Evolutionary conservation across 2,797 vertebrate genomes (phyloP), one percentile per base, ranked within the genome.

Genomic region (Diglossa cyanea): DNA sequence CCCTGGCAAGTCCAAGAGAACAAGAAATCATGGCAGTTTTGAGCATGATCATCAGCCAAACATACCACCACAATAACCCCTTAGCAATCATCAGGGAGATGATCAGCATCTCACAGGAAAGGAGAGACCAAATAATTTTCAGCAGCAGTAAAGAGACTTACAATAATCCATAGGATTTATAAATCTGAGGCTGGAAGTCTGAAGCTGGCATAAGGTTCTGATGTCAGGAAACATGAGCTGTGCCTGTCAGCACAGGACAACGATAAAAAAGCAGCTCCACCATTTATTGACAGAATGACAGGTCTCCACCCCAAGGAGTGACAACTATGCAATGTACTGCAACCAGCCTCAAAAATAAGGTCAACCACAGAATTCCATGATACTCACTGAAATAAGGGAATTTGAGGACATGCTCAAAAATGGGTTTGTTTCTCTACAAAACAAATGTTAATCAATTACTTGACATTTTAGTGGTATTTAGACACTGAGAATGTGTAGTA

Each of bases 141-240:
- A 96, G 88, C 92, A 95, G 94, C 88, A 93, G 50, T 33, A 72
- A 77, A 40, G 86, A 89, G 81, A 91, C 35, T 91, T 53, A 55
- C 33, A 94, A 95, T 66, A 97, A 97, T 97, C 95, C 96, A 96
- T 94, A 96, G 96, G 96, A 97, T 97, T 96, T 68, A 97, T 96
- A 97, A 92, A 91, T 39, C 65, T 68, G 88, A 94, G 72, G 87
- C 94, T 83, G 78, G 80, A 82, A 39, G 54, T 39, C 68, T 68
- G 87, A 76, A 9, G 86, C 74, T 78, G 83, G 86, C 17, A 2
- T 28, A 53, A 95, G 67, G 77, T 91, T 92, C 48, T 67, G 45
- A 47, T 61, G 77, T n/a, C 47, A 25, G 35, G 85, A 63, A 74
- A 74, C 30, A 14, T 0, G 2, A 30, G 48, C 30, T 17, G 80